Evolutionary conservation across 2,888 invertebrate species (phyloP).

Genomic region (Polia nebulosa): DNA sequence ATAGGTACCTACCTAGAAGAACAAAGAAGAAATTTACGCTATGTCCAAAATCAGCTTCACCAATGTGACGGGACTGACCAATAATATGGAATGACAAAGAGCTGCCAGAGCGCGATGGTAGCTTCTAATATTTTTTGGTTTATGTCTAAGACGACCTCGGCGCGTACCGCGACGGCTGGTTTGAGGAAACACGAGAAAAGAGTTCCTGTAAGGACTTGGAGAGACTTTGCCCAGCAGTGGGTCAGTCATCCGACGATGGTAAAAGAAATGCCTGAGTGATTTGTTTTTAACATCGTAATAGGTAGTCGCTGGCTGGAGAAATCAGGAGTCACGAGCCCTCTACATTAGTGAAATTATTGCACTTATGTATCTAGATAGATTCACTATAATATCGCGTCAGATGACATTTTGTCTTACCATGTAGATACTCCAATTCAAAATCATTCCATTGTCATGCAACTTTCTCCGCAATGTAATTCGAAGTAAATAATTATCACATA

Average conservation of each 20-base stretch:
- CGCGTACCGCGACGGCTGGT: no score
- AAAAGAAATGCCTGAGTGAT: neutral
- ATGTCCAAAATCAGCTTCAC: no score
- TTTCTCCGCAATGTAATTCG: slow-evolving; percentile 21
- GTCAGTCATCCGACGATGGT: no score
- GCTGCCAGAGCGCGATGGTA: neutral
- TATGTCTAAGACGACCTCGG: no score
- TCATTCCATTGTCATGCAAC: slow-evolving; percentile 4
- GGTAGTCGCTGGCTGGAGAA: neutral
- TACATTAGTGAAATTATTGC: no score
- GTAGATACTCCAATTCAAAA: slow-evolving; percentile 1
- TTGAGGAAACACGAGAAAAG: no score
- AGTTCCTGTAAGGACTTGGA: no score
- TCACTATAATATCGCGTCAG: neutral
- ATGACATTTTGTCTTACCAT: neutral
- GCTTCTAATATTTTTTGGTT: neutral
- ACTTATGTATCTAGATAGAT: no score
- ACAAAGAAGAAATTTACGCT: neutral
- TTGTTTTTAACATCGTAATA: neutral
- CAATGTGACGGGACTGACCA: neutral
- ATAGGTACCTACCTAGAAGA: no score
- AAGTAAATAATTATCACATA: slow-evolving; percentile 25
- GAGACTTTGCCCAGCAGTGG: no score
- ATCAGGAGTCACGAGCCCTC: no score
- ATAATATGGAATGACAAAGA: no score